Base-by-base conservation (phyloP, 2,888 invertebrate species). In the Agrilus cyanescens region DNA sequence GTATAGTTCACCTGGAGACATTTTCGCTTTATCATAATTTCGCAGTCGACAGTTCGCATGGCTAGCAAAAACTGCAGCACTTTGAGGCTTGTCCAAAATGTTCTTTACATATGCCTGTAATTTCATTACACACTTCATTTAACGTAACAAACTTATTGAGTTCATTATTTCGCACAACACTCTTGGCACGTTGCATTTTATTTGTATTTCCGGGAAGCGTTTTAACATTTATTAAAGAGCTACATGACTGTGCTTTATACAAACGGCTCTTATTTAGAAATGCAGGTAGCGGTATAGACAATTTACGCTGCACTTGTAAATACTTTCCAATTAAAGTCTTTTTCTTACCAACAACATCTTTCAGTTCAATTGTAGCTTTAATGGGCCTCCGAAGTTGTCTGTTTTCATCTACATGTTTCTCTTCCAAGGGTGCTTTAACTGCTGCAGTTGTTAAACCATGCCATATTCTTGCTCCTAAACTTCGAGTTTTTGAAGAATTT, bases 291-390 rank as follows among this genome's bases (percentile, higher is more conserved):
- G 78, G 78, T 45, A 76, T 70, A 58, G 75, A 78, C n/a, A 78
- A 60, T 60, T 76, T 76, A 57, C 74, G 75, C 55, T 78, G 77
- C 41, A 82, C 76, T 46, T 80, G 80, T 59, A 82, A 78, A 55
- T 80, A 82, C 46, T 78, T 76, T 36, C 78, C 78, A 34, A 82
- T 66, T 51, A 81, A 65, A 14, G 73, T 70, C 61, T 75, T 74
- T 59, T 75, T 78, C 63, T 67, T 72, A 56, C 67, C 67, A 35
- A 58, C 52, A 37, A 5, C 20, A 7, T 20, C 20, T 20, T 20
- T 20, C 20, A 20, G 5, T 20, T 20, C 20, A 7, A 20, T 7
- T 20, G 20, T 20, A 20, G 20, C 4, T 20, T 20, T 20, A 20
- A 7, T 5, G 20, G 20, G 6, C 20, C 20, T 20, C 20, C 20